Evolutionary conservation across 2,797 vertebrate genomes (phyloP).

Genomic region (Coregonus suidteri): DNA sequence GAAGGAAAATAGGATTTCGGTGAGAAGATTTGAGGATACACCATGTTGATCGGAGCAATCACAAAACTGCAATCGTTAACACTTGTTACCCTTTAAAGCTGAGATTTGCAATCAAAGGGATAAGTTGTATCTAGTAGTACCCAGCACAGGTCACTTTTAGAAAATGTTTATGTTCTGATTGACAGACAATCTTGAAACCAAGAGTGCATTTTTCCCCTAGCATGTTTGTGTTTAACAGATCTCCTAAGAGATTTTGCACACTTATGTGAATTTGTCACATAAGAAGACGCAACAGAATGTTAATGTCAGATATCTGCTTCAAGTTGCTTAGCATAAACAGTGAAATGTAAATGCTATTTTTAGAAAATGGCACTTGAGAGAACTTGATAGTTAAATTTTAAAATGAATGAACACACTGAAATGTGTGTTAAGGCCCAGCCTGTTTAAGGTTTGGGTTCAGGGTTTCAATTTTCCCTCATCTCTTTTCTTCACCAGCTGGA

Average conservation of each 20-base stretch:
- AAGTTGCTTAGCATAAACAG: constrained; percentile 2
- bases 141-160: constrained; percentile 46
- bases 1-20: constrained; percentile 54
- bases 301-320: background rate
- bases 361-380: background rate
- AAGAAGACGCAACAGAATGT: constrained; percentile 10
- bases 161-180: constrained; percentile 12
- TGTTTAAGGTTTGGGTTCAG: constrained; percentile 18
- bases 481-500: constrained; percentile 35
- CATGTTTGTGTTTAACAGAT: constrained; percentile 14
- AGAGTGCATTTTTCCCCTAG: constrained; percentile 20
- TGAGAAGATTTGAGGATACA: constrained; percentile 26
- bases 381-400: background rate
- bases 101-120: constrained; percentile 29
- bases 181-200: constrained; percentile 28
- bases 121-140: constrained; percentile 8
- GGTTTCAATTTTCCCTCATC: constrained; percentile 24
- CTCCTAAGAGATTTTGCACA: constrained; percentile 4
- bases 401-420: background rate
- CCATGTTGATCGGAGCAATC: constrained; percentile 80
- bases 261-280: constrained; percentile 1
- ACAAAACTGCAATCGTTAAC: constrained; percentile 83
- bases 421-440: constrained; percentile 9
- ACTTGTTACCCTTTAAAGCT: constrained; percentile 47
- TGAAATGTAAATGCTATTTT: background rate